Conservation (phyloP, 1,140 invertebrate species). For the Anthonomus grandis region DNA sequence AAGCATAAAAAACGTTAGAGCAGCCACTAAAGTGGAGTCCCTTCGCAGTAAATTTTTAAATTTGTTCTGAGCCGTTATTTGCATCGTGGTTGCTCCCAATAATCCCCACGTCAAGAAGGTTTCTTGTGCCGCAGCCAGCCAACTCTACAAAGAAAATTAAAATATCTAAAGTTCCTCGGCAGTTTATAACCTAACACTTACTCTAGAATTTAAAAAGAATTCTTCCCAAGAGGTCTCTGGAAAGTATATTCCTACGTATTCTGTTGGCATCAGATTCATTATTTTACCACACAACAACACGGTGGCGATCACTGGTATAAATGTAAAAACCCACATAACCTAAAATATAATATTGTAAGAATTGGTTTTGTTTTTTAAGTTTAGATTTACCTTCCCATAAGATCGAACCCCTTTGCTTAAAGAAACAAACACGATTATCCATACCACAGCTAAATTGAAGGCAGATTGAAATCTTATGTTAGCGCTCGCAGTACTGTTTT, state of each 20-base stretch:
- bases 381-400: conserved; percentile 69
- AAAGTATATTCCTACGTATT: conserved; percentile 65
- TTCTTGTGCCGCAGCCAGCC: conserved; percentile 84
- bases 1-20: conserved; percentile 73
- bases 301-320: conserved; percentile 69
- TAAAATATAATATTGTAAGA: not conserved
- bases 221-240: conserved; percentile 75
- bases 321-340: conserved; percentile 68
- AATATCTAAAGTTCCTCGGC: not conserved
- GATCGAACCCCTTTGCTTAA: conserved; percentile 83
- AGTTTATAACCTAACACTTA: conserved; percentile 40
- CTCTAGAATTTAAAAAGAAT: conserved; percentile 77
- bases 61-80: conserved; percentile 73
- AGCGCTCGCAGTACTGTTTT: conserved; percentile 59
- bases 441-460: conserved; percentile 85
- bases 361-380: not conserved
- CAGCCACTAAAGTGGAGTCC: conserved; percentile 74
- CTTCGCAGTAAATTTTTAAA: conserved; percentile 67
- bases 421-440: conserved; percentile 87
- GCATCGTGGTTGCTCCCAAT: conserved; percentile 80
- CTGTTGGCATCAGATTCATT: conserved; percentile 64
- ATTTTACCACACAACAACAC: conserved; percentile 71
- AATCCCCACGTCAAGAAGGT: conserved; percentile 87
- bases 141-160: conserved; percentile 58
- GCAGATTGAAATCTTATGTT: conserved; percentile 82